Percentiles rank a stretch among this genome's conserved stretches.
Evolutionary conservation across 1,140 invertebrate genomes (phyloP).

Genomic region (Thereuonema tuberculata): DNA sequence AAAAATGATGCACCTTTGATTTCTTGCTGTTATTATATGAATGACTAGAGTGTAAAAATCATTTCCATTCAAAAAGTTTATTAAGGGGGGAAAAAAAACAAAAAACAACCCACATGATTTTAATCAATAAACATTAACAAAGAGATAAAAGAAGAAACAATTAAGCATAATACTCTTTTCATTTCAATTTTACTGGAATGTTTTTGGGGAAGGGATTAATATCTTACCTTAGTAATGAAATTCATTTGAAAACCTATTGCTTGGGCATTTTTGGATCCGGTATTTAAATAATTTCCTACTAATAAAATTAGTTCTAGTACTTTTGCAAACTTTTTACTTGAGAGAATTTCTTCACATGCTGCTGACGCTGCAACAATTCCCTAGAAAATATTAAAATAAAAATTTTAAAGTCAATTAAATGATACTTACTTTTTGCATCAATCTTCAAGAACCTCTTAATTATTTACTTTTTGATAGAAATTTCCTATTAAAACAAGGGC

Average conservation of each 20-base stretch:
- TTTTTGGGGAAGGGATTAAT: no score
- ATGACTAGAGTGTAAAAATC: not conserved
- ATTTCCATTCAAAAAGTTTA: not conserved
- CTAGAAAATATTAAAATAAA: conserved; percentile 31
- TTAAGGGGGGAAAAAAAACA: no score
- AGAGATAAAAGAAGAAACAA: no score
- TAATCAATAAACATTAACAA: no score
- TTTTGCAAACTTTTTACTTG: conserved; percentile 75
- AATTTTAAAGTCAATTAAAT: conserved; percentile 10
- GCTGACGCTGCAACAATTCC: conserved; percentile 88
- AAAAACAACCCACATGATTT: no score
- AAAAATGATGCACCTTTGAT: no score
- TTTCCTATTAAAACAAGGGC: not conserved
- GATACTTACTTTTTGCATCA: no score
- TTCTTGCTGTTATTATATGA: no score
- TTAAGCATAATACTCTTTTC: no score
- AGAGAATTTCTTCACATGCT: conserved; percentile 86
- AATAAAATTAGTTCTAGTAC: conserved; percentile 79
- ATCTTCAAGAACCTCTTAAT: not conserved
- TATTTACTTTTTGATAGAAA: not conserved
- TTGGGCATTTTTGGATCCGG: conserved; percentile 80
- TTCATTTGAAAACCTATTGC: conserved; percentile 94
- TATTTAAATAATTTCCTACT: conserved; percentile 90
- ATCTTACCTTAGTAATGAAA: conserved; percentile 74
- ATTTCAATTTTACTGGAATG: no score